Evolutionary conservation across 2,888 invertebrate species (phyloP).

Genomic region (Ectemnius cavifrons): DNA sequence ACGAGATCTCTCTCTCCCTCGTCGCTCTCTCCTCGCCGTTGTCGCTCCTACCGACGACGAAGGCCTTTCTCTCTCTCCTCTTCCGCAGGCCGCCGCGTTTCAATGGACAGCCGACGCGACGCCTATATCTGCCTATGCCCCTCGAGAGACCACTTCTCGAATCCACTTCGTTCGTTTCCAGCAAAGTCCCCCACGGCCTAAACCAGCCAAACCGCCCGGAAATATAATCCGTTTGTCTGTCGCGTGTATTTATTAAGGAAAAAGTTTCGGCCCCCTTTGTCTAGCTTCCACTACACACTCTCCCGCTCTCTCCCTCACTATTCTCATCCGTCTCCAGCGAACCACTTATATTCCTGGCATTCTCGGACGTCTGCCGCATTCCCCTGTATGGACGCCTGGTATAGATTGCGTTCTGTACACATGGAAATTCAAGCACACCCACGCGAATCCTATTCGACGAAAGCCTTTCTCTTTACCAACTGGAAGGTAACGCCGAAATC

Average conservation of each 20-base stretch:
- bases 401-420: slow-evolving; percentile 6
- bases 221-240: slow-evolving; percentile 45
- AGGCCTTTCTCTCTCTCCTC: slow-evolving; percentile 30
- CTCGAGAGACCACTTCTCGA: slow-evolving; percentile 57
- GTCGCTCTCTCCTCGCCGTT: slow-evolving; percentile 46
- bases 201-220: slow-evolving; percentile 20
- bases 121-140: slow-evolving; percentile 61
- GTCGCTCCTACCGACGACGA: slow-evolving; percentile 32
- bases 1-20: slow-evolving; percentile 67
- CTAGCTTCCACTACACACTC: slow-evolving; percentile 2
- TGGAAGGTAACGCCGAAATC: background rate
- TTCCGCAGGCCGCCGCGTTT: slow-evolving; percentile 26
- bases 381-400: background rate
- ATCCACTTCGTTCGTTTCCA: slow-evolving; percentile 65
- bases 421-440: slow-evolving; percentile 10
- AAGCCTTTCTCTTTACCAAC: background rate
- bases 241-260: slow-evolving; percentile 45
- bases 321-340: slow-evolving; percentile 29
- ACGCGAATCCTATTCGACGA: background rate
- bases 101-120: slow-evolving; percentile 55
- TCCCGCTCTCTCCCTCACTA: background rate
- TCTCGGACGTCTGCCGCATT: slow-evolving; percentile 28
- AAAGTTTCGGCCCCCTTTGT: slow-evolving; percentile 28
- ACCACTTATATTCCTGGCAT: slow-evolving; percentile 36
- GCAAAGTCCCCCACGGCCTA: slow-evolving; percentile 27